Percentiles rank a stretch among this genome's conserved stretches.
Evolutionary conservation across 1,140 invertebrate species (phyloP).

Genomic region (Hypsibius dujardini): DNA sequence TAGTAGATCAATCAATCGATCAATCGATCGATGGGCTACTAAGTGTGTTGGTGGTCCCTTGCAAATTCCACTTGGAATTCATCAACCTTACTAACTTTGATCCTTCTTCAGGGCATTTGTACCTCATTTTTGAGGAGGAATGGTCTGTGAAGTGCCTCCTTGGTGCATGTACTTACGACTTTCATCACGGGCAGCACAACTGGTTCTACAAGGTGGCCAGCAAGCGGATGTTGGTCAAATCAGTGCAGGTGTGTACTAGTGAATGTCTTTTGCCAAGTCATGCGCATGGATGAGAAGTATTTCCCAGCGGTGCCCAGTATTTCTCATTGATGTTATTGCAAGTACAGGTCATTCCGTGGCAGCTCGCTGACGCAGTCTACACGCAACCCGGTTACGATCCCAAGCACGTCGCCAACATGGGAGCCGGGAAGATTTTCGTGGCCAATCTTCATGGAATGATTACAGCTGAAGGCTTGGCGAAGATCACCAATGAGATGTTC

Average conservation of each 20-base stretch:
- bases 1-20: no score
- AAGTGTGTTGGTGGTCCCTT: background rate
- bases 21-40: conserved; percentile 9
- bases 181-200: conserved; percentile 47
- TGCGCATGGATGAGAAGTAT: no score
- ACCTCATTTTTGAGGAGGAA: conserved; percentile 83
- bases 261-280: no score
- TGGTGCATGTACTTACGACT: conserved; percentile 57
- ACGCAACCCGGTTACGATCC: conserved; percentile 43
- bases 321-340: no score
- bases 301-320: no score
- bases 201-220: conserved; percentile 76
- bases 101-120: conserved; percentile 48
- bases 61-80: background rate
- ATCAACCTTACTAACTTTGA: background rate
- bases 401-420: no score
- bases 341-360: conserved; percentile 78
- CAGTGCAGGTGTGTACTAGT: conserved; percentile 37
- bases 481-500: conserved; percentile 89
- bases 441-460: conserved; percentile 92
- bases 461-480: conserved; percentile 68
- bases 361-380: conserved; percentile 50
- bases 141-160: conserved; percentile 63
- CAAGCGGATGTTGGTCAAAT: conserved; percentile 62
- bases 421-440: conserved; percentile 65